Evolutionary conservation across 1,140 invertebrate species (phyloP).

Genomic region (Brachystomella parvula): DNA sequence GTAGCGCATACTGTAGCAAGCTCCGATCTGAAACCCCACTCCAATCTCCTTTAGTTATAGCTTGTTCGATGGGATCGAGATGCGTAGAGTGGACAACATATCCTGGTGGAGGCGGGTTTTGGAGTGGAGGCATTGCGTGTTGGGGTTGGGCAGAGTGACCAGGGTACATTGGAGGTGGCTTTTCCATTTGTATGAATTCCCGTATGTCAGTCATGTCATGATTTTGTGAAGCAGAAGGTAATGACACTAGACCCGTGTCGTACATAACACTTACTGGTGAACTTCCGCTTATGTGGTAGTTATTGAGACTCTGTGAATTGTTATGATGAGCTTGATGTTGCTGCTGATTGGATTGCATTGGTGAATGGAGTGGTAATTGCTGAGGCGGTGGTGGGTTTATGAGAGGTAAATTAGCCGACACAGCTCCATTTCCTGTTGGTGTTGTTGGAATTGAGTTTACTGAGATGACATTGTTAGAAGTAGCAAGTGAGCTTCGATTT

Average conservation of each 20-base stretch:
- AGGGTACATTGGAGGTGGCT: conserved; percentile 36
- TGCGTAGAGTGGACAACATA: conserved; percentile 30
- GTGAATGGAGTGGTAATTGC: conserved; percentile 15
- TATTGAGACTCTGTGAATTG: conserved; percentile 32
- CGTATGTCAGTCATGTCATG: conserved; percentile 32
- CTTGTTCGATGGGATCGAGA: conserved; percentile 36
- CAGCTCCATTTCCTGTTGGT: conserved; percentile 18
- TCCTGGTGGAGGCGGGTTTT: conserved; percentile 14
- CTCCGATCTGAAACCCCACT: conserved; percentile 33
- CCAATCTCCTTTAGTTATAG: conserved; percentile 36
- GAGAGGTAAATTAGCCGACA: conserved; percentile 19
- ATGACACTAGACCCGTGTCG: conserved; percentile 23
- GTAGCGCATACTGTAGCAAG: conserved; percentile 36
- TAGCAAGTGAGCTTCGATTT: conserved; percentile 14
- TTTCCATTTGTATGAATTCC: conserved; percentile 33
- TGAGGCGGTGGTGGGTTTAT: conserved; percentile 27
- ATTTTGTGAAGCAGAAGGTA: conserved; percentile 19
- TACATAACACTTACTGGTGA: conserved; percentile 28
- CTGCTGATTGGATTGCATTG: conserved; percentile 12
- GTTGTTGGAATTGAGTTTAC: conserved; percentile 12
- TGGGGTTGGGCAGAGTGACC: conserved; percentile 30
- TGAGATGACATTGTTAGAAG: conserved; percentile 4
- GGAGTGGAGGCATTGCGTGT: conserved; percentile 20
- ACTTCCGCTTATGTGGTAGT: conserved; percentile 33
- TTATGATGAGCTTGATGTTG: conserved; percentile 20